These are phyloP conservation scores for Chymomyza amoena DNA, from an alignment of 2,888 invertebrate genomes.

Conservation along the genomic window DNA sequence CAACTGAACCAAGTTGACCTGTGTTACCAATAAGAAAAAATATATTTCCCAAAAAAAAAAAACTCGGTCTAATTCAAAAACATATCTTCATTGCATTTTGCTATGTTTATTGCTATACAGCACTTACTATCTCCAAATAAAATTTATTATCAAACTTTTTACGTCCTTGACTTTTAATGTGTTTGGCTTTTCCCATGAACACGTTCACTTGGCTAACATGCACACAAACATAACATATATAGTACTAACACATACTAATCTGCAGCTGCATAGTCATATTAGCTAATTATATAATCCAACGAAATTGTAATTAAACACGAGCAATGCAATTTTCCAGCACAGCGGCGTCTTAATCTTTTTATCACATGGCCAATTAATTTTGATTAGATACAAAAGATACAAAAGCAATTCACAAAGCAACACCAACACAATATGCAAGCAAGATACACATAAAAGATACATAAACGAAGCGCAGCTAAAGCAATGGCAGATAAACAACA, in stretches of 20 bases:
- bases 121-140: too few species aligned
- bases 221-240: not conserved
- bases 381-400: constrained; percentile 61
- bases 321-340: constrained; percentile 18
- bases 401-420: constrained; percentile 18
- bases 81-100: too few species aligned
- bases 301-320: constrained; percentile 45
- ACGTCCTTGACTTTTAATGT: constrained; percentile 59
- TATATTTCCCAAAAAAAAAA: too few species aligned
- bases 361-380: constrained; percentile 67
- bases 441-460: constrained; percentile 16
- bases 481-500: constrained; percentile 6
- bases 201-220: not conserved
- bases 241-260: not conserved
- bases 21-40: too few species aligned
- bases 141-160: not conserved
- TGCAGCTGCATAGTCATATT: not conserved
- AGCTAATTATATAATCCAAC: constrained; percentile 29
- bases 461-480: constrained; percentile 54
- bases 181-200: not conserved
- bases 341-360: constrained; percentile 53
- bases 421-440: constrained; percentile 9
- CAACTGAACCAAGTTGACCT: too few species aligned
- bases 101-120: too few species aligned
- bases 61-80: too few species aligned